phyloP scores from a whole-genome alignment of 1,140 invertebrate genomes.

The Harlomillsia oculata region DNA sequence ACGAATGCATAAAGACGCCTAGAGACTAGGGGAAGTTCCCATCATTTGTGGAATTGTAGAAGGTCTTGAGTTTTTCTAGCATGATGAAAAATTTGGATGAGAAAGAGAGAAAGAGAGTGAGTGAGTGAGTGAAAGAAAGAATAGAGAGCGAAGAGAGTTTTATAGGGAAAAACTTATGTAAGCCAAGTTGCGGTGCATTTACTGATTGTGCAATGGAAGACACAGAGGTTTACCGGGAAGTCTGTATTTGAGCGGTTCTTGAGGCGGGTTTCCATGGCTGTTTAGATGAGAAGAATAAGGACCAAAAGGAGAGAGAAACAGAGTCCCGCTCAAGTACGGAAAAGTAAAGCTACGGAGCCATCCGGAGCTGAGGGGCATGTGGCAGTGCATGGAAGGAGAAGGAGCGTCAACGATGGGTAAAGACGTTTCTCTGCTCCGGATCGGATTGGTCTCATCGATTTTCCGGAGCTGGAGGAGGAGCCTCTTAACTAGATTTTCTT shows the following conservation, averaged over 20 bases:
- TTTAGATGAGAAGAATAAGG: background rate
- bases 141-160: too few species aligned
- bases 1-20: too few species aligned
- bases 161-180: background rate
- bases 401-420: constrained; percentile 13
- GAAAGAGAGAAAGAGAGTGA: constrained; percentile 8
- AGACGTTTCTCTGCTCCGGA: constrained; percentile 31
- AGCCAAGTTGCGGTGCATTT: background rate
- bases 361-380: background rate
- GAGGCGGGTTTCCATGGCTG: constrained; percentile 9
- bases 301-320: background rate
- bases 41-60: too few species aligned
- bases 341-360: background rate
- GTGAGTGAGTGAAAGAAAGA: too few species aligned
- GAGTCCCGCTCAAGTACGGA: background rate
- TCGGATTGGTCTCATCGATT: constrained; percentile 37
- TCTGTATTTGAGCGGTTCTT: background rate
- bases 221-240: background rate
- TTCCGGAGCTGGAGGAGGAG: constrained; percentile 32
- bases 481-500: constrained; percentile 38
- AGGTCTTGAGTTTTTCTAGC: too few species aligned
- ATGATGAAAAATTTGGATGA: too few species aligned
- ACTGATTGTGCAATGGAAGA: background rate
- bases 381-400: too few species aligned
- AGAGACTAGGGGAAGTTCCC: too few species aligned